Conservation (phyloP, 2,113 vertebrate genomes). For the Agapornis roseicollis region DNA sequence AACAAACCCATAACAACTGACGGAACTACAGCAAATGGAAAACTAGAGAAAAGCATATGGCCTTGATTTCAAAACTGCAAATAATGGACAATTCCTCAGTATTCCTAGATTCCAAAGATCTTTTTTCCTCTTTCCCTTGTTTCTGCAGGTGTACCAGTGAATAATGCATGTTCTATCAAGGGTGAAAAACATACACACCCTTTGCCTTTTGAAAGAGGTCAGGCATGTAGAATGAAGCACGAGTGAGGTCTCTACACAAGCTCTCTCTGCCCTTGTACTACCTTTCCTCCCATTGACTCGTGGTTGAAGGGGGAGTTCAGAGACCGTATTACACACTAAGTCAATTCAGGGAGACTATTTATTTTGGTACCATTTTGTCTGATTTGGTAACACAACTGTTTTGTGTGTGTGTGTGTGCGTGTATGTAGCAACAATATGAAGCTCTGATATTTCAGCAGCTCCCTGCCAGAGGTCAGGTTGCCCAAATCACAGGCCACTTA, state of each 20-base stretch:
- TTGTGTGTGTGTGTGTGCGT: neutral
- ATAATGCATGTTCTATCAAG: neutral
- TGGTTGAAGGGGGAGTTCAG: neutral
- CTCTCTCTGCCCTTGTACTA: neutral
- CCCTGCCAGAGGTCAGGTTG: neutral
- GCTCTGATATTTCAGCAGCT: neutral
- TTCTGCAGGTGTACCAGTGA: neutral
- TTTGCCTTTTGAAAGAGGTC: neutral
- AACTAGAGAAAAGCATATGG: neutral
- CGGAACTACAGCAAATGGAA: neutral
- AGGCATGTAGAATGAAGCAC: neutral
- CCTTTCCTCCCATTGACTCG: neutral
- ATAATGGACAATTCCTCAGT: neutral
- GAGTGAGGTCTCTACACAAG: neutral
- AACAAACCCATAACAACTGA: neutral
- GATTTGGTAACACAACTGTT: neutral
- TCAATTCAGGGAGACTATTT: neutral
- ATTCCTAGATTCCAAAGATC: neutral
- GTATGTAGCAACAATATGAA: neutral
- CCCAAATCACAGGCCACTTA: neutral
- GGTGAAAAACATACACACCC: neutral
- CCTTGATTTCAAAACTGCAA: neutral
- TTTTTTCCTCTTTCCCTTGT: neutral
- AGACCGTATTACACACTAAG: neutral
- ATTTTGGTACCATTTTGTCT: neutral